These are phyloP conservation scores for Cancer borealis DNA, from an alignment of 2,888 invertebrate species.

Conservation along the genomic window DNA sequence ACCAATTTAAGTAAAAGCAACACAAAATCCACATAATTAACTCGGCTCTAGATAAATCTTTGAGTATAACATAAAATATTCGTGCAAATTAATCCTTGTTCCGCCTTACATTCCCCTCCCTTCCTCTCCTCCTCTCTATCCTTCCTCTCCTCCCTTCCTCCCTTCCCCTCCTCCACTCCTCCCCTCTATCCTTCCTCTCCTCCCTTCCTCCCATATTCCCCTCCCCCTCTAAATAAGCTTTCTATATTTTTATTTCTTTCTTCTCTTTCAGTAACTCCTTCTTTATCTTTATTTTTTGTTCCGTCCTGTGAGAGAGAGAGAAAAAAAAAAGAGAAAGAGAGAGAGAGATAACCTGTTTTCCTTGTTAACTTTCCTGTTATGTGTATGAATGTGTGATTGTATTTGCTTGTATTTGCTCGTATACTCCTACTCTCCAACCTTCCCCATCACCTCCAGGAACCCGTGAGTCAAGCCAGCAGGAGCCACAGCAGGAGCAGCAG, in stretches of 20 bases:
- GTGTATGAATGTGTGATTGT: conserved; percentile 7
- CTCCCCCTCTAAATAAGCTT: neutral
- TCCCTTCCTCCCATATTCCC: neutral
- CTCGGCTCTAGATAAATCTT: neutral
- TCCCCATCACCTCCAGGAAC: conserved; percentile 16
- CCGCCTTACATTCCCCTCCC: neutral
- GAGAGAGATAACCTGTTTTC: neutral
- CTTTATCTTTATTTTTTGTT: neutral
- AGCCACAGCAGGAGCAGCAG: conserved; percentile 61
- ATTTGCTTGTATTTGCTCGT: neutral
- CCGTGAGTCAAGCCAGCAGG: conserved; percentile 31
- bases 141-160: neutral
- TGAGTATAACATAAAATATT: neutral
- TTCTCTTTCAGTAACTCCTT: neutral
- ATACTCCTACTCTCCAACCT: neutral
- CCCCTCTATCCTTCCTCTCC: neutral
- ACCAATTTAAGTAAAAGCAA: conserved; percentile 24
- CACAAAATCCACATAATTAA: conserved; percentile 20
- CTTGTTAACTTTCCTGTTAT: neutral
- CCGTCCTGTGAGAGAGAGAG: neutral
- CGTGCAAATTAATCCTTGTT: conserved; percentile 21
- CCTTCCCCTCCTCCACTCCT: neutral
- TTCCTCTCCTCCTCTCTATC: neutral
- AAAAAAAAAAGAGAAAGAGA: neutral
- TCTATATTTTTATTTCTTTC: neutral